A percentile compares a stretch with the other conserved stretches of the same genome.
Conservation (phyloP, 2,113 vertebrate species). For the Seriola rivoliana region DNA sequence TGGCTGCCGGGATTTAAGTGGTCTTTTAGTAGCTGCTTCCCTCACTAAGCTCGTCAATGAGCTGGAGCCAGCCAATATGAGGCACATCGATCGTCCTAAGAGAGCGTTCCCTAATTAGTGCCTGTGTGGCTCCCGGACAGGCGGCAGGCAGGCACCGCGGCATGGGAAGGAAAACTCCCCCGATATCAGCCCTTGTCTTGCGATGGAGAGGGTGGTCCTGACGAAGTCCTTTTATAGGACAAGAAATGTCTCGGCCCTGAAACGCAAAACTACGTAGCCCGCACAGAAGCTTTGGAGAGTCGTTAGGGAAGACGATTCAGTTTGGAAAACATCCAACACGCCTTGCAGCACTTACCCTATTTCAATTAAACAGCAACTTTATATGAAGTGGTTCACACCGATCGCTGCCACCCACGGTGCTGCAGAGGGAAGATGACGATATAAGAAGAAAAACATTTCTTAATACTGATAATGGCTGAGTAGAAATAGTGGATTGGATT, state of each 20-base stretch:
- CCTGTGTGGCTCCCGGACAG: constrained; percentile 66
- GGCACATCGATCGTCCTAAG: constrained; percentile 77
- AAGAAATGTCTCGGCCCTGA: background rate
- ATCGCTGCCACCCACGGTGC: background rate
- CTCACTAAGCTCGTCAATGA: constrained; percentile 76
- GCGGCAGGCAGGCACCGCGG: constrained; percentile 44
- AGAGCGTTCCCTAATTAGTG: constrained; percentile 79
- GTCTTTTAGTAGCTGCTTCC: constrained; percentile 66
- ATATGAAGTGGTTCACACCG: constrained; percentile 11
- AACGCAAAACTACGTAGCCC: background rate
- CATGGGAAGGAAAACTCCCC: constrained; percentile 1
- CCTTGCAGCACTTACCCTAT: constrained; percentile 46
- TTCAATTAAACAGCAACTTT: constrained; percentile 68
- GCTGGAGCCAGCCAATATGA: constrained; percentile 77
- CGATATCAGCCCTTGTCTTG: background rate
- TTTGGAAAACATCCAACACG: constrained; percentile 49
- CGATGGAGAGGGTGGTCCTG: background rate
- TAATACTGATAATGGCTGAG: background rate
- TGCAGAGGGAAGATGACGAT: background rate
- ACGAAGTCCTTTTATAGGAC: background rate
- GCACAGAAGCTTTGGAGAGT: constrained; percentile 27
- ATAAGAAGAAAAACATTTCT: background rate
- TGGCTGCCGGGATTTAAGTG: constrained; percentile 53
- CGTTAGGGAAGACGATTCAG: constrained; percentile 5
- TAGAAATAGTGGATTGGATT: background rate